Evolutionary conservation across 1,140 invertebrate genomes (phyloP).

Genomic region (Aphaenogaster rudis): DNA sequence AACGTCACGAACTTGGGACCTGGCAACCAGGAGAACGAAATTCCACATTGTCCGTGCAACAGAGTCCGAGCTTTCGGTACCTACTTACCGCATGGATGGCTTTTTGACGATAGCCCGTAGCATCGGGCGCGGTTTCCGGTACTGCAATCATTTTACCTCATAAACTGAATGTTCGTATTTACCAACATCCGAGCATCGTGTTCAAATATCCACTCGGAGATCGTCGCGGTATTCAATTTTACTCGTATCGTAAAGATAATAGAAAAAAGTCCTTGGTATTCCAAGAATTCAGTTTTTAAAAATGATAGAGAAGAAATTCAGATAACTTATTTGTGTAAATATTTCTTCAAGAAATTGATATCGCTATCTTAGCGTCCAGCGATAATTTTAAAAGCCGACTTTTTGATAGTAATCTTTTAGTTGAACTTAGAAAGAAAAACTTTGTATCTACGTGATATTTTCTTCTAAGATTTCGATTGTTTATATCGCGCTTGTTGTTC

Average conservation of each 20-base stretch:
- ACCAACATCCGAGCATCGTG: background rate
- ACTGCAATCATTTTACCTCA: background rate
- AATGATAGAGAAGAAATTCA: background rate
- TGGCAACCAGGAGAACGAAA: conserved; percentile 16
- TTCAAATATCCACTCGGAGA: background rate
- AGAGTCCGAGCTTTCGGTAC: conserved; percentile 42
- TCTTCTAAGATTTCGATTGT: conserved; percentile 39
- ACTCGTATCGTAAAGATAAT: background rate
- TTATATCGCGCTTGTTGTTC: conserved; percentile 29
- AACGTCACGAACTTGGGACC: conserved; percentile 46
- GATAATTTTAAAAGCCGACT: background rate
- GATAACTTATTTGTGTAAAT: background rate
- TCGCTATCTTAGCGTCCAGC: background rate
- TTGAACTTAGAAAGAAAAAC: background rate
- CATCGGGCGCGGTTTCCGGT: conserved; percentile 52
- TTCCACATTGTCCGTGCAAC: conserved; percentile 43
- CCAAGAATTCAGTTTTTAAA: background rate
- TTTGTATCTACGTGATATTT: background rate
- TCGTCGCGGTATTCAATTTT: background rate
- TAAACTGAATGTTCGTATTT: conserved; percentile 9
- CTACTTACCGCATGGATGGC: conserved; percentile 47
- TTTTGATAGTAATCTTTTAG: background rate
- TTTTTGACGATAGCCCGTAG: conserved; percentile 58
- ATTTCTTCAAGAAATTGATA: background rate
- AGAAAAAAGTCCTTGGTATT: background rate